Percentiles rank a stretch among this genome's conserved stretches.
Evolutionary conservation across 1,140 invertebrate genomes (phyloP).

Genomic region (Procambarus virginalis): DNA sequence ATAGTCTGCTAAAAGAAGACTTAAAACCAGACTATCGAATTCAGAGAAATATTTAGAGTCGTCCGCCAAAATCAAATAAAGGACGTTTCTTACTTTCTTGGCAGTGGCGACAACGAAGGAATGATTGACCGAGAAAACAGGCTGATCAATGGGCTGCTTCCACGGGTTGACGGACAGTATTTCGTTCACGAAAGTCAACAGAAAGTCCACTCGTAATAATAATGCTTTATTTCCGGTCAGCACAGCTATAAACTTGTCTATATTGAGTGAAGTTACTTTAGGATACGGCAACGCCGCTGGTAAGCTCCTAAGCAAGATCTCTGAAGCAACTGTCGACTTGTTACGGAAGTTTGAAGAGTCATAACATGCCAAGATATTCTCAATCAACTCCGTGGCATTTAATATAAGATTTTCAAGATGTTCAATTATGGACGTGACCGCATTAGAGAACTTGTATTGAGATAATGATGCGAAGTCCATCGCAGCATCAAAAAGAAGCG

Average conservation of each 20-base stretch:
- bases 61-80: background rate
- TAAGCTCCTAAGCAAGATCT: no score
- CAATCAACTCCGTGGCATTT: background rate
- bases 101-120: background rate
- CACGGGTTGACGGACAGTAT: background rate
- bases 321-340: no score
- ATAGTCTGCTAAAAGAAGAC: background rate
- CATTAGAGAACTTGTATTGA: background rate
- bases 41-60: background rate
- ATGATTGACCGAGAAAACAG: background rate
- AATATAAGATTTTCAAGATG: background rate
- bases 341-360: no score
- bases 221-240: background rate
- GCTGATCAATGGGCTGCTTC: background rate
- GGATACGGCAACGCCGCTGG: background rate
- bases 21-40: background rate
- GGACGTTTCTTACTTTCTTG: background rate
- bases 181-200: background rate
- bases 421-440: background rate
- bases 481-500: background rate
- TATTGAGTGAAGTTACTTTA: background rate
- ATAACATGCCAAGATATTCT: background rate
- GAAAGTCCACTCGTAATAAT: background rate
- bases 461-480: background rate
- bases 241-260: background rate